phyloP scores from a whole-genome alignment of 30 jellyfish, hydroid and myxozoan species.

The Hydractinia echinata region DNA sequence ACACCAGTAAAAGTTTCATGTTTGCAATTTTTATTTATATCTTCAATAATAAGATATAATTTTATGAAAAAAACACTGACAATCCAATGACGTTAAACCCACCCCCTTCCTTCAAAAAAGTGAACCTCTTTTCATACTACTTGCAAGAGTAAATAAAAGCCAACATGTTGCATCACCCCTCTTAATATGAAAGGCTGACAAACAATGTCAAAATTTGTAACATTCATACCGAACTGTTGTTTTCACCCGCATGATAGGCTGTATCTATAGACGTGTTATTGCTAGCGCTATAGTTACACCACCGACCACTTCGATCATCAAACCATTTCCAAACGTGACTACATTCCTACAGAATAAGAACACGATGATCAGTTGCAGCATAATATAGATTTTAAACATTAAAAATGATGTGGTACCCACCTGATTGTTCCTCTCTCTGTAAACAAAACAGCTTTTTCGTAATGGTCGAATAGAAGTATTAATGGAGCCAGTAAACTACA shows the following conservation, averaged over 20 bases:
- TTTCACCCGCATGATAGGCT: slow-evolving; percentile 81
- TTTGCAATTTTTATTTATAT: too few species aligned
- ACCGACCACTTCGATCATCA: slow-evolving; percentile 95
- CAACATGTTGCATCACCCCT: too few species aligned
- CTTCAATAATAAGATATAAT: too few species aligned
- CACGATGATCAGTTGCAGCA: neutral
- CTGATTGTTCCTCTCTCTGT: slow-evolving; percentile 51
- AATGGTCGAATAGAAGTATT: slow-evolving; percentile 67
- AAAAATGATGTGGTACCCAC: slow-evolving; percentile 24
- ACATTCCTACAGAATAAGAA: slow-evolving; percentile 45
- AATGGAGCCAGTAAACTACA: slow-evolving; percentile 80
- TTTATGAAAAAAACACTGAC: too few species aligned
- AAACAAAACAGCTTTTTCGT: slow-evolving; percentile 61
- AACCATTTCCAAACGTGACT: slow-evolving; percentile 94
- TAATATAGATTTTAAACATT: neutral
- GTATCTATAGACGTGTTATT: slow-evolving; percentile 85
- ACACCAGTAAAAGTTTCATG: too few species aligned
- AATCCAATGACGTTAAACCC: too few species aligned
- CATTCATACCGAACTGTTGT: slow-evolving; percentile 74
- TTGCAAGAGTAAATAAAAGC: too few species aligned
- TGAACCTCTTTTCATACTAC: too few species aligned
- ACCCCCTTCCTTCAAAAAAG: too few species aligned
- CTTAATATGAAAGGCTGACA: too few species aligned
- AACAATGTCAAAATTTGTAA: neutral
- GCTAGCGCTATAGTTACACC: slow-evolving; percentile 92